Evolutionary conservation across 1,140 invertebrate genomes (phyloP).

Genomic region (Tribolium castaneum): DNA sequence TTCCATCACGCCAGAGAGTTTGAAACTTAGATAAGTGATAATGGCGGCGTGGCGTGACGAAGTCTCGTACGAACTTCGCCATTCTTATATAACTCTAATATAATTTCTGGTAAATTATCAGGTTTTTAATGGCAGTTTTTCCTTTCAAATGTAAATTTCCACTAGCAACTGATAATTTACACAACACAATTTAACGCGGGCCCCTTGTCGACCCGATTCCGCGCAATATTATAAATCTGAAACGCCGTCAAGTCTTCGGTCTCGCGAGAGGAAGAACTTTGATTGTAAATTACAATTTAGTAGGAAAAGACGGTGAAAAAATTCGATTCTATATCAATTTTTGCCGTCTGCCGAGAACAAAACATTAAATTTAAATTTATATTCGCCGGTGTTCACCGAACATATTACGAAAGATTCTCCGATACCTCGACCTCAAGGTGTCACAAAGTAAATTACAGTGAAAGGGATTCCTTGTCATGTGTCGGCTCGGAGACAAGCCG

Average conservation of each 20-base stretch:
- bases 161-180: constrained; percentile 21
- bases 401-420: constrained; percentile 39
- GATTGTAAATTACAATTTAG: constrained; percentile 27
- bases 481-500: constrained; percentile 46
- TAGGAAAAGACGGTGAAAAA: constrained; percentile 10
- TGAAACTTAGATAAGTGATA: constrained; percentile 47
- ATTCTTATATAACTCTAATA: constrained; percentile 39
- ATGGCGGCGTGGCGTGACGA: constrained; percentile 44
- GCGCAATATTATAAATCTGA: not conserved
- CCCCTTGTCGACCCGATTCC: not conserved
- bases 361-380: constrained; percentile 41
- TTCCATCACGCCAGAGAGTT: constrained; percentile 44
- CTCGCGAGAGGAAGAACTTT: not conserved
- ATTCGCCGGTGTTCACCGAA: constrained; percentile 29
- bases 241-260: not conserved
- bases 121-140: constrained; percentile 40
- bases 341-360: constrained; percentile 16
- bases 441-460: constrained; percentile 55
- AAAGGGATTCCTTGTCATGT: constrained; percentile 58
- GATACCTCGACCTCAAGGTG: constrained; percentile 43
- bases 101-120: constrained; percentile 37
- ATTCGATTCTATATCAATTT: constrained; percentile 33
- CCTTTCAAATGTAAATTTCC: constrained; percentile 38
- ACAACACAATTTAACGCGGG: constrained; percentile 1
- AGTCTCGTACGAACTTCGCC: constrained; percentile 29